phyloP scores from a whole-genome alignment of 2,888 invertebrate genomes.

The Shargacucullia verbasci region DNA sequence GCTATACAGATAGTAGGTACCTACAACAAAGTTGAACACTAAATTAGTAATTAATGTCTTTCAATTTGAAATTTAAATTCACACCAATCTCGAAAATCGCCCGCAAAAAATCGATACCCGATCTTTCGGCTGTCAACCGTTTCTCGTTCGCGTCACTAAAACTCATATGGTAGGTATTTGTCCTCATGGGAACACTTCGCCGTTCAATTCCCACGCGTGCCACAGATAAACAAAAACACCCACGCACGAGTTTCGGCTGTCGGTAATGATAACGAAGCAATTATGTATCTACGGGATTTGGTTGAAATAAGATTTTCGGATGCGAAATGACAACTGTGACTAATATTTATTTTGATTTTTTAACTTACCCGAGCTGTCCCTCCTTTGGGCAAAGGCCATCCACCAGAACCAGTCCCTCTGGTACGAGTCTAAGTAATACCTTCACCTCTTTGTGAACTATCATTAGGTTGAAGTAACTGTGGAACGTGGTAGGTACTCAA shows the following conservation, averaged over 20 bases:
- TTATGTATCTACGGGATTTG: constrained; percentile 60
- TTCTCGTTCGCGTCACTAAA: constrained; percentile 33
- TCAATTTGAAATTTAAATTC: constrained; percentile 1
- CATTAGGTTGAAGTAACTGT: no score
- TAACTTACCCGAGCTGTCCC: no score
- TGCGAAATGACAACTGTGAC: constrained; percentile 5
- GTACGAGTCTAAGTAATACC: no score
- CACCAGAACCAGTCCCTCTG: no score
- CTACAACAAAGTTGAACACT: no score
- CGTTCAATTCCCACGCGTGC: constrained; percentile 82
- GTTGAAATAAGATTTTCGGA: constrained; percentile 25
- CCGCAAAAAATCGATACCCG: constrained; percentile 24
- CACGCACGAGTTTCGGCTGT: constrained; percentile 66
- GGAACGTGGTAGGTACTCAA: no score
- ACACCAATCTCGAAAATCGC: background rate
- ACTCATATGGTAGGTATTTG: constrained; percentile 54
- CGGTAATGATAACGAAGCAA: constrained; percentile 77
- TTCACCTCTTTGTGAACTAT: no score
- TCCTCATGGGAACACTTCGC: constrained; percentile 69
- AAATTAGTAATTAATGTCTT: background rate
- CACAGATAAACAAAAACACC: constrained; percentile 78
- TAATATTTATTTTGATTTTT: background rate
- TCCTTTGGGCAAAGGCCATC: no score
- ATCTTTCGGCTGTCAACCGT: constrained; percentile 21
- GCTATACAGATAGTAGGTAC: no score